phyloP scores from a whole-genome alignment of 2,113 vertebrate species.

The Ctenodactylus gundi region DNA sequence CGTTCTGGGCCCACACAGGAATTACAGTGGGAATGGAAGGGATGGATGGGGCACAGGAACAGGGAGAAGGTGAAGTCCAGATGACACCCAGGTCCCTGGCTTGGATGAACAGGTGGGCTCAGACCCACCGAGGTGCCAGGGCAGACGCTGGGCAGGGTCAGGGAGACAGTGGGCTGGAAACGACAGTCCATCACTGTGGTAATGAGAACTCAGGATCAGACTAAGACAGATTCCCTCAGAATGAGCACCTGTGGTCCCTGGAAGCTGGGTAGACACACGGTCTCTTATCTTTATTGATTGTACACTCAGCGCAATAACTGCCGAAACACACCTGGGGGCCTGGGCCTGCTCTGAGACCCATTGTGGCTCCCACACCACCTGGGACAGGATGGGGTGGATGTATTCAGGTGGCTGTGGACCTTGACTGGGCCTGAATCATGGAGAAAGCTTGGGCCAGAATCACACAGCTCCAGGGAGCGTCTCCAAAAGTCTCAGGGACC shows the following conservation, averaged over 20 bases:
- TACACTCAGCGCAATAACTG: neutral
- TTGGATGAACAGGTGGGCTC: neutral
- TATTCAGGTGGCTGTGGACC: neutral
- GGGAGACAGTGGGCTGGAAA: neutral
- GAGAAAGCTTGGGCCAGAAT: neutral
- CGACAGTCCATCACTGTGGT: neutral
- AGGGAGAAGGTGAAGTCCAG: neutral
- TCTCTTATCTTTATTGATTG: constrained; percentile 6
- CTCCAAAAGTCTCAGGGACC: neutral
- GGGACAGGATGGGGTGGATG: neutral
- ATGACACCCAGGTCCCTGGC: neutral
- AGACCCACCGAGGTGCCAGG: neutral
- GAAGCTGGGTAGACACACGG: neutral
- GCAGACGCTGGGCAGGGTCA: neutral
- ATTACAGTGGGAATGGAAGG: neutral
- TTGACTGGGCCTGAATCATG: neutral
- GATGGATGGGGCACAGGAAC: too few species aligned
- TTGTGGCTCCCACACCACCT: neutral
- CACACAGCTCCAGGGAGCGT: neutral
- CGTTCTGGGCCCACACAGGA: neutral
- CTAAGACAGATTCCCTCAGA: neutral
- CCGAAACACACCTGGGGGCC: neutral
- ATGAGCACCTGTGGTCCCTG: neutral
- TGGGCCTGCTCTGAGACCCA: neutral
- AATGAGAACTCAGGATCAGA: neutral